Conservation (phyloP, 2,797 vertebrate genomes). For the Martes flavigula region DNA sequence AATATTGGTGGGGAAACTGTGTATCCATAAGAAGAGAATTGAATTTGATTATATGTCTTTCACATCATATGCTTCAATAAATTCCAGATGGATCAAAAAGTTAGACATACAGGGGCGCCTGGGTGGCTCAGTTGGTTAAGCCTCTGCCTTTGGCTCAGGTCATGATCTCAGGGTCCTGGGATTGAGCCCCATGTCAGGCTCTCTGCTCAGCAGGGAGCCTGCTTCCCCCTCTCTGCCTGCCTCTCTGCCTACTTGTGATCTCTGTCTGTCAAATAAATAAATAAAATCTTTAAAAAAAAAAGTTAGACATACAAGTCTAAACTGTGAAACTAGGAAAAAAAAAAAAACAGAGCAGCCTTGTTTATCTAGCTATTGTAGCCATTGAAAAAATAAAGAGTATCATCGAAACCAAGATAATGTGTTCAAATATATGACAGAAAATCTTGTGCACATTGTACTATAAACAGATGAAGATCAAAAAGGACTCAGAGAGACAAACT, state of each 20-base stretch:
- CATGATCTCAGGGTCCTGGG: too few relatives aligned
- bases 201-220: too few relatives aligned
- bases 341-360: neutral
- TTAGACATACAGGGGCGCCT: neutral
- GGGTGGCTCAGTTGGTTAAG: too few relatives aligned
- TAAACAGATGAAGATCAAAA: slow-evolving; percentile 18
- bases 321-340: neutral
- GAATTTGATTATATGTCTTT: slow-evolving; percentile 7
- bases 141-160: too few relatives aligned
- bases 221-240: too few relatives aligned
- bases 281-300: neutral
- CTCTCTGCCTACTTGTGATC: too few relatives aligned
- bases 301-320: slow-evolving; percentile 1
- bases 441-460: neutral
- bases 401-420: neutral
- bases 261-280: too few relatives aligned
- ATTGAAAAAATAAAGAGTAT: neutral
- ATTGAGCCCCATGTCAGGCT: too few relatives aligned
- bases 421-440: slow-evolving; percentile 27
- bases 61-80: neutral
- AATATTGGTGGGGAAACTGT: neutral
- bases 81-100: neutral
- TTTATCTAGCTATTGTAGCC: neutral
- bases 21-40: neutral
- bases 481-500: too few relatives aligned